phyloP scores from a whole-genome alignment of 2,888 invertebrate genomes.

The Cosmorhoe ocellata region DNA sequence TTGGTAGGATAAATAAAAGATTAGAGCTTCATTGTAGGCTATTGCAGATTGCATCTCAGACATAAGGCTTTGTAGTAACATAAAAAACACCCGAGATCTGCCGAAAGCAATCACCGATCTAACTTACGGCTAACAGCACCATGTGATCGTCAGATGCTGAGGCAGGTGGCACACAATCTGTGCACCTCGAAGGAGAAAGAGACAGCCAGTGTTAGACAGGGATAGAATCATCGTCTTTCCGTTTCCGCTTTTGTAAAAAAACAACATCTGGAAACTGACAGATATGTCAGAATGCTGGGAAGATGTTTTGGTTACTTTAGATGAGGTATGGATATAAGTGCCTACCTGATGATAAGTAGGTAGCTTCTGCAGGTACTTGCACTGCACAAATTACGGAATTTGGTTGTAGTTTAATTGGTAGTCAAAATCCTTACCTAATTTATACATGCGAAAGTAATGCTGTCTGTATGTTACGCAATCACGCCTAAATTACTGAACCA shows the following conservation, averaged over 20 bases:
- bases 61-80: background rate
- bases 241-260: conserved; percentile 75
- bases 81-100: conserved; percentile 9
- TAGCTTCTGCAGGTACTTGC: no score
- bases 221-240: conserved; percentile 60
- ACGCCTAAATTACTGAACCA: no score
- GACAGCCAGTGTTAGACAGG: conserved; percentile 46
- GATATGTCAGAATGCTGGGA: conserved; percentile 59
- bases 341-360: no score
- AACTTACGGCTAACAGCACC: conserved; percentile 38
- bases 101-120: conserved; percentile 12
- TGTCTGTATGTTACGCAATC: no score
- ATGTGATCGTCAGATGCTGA: conserved; percentile 71
- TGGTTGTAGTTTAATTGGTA: no score
- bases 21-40: no score
- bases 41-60: no score
- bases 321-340: conserved; percentile 22
- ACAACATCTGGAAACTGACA: conserved; percentile 69
- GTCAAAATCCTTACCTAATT: no score
- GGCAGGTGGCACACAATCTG: conserved; percentile 78
- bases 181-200: conserved; percentile 55
- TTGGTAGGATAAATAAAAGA: no score
- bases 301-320: conserved; percentile 39
- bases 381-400: no score
- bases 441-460: no score